Conservation (phyloP, 2,888 invertebrate genomes). For the Zele albiditarsus region DNA sequence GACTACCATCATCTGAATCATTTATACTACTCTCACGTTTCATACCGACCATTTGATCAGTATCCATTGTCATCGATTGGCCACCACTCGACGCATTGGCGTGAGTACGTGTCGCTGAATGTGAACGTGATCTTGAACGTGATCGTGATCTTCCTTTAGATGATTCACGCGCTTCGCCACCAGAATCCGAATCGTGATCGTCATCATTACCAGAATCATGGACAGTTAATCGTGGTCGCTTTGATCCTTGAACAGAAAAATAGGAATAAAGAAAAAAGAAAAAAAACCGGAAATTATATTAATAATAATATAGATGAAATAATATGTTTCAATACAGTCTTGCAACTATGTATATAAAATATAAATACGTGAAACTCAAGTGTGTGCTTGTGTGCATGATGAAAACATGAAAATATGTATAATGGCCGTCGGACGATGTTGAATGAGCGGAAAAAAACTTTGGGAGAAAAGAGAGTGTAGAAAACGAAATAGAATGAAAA, state of each 20-base stretch:
- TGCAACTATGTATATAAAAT: too few species aligned
- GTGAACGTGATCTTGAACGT: constrained; percentile 52
- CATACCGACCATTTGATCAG: constrained; percentile 48
- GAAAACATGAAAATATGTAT: not conserved
- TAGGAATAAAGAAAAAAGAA: not conserved
- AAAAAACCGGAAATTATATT: not conserved
- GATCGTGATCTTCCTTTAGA: constrained; percentile 51
- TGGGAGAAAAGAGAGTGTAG: not conserved
- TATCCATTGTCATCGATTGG: constrained; percentile 28
- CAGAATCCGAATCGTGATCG: constrained; percentile 71
- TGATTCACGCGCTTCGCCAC: constrained; percentile 58
- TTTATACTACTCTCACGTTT: constrained; percentile 65
- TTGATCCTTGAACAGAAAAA: constrained; percentile 68
- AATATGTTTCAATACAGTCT: too few species aligned
- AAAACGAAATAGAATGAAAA: not conserved
- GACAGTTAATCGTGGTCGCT: constrained; percentile 73
- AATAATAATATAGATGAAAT: not conserved
- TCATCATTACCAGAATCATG: constrained; percentile 74
- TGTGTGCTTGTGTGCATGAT: not conserved
- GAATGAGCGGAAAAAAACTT: not conserved
- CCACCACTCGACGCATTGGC: constrained; percentile 36
- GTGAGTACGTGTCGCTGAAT: constrained; percentile 42
- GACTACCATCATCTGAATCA: constrained; percentile 68
- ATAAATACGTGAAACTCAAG: too few species aligned
- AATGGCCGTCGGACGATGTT: not conserved